Base-by-base conservation (phyloP, 2,113 vertebrate genomes). In the Cyphomyrus plagiostoma region DNA sequence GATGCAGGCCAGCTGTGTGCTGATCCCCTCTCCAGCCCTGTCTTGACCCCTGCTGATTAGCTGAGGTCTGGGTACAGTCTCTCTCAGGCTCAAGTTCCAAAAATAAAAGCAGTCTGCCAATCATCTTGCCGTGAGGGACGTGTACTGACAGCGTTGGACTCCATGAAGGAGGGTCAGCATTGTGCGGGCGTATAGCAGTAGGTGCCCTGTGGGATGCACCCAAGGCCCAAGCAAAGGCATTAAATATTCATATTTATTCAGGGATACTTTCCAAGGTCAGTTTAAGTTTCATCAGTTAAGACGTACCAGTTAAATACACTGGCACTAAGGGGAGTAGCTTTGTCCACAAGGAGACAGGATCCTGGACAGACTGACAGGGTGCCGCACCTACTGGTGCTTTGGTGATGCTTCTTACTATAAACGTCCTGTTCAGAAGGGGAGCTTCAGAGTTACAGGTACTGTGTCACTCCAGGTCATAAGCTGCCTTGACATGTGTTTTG, bases 1-100 rank as follows among this genome's bases (percentile, higher is more conserved):
- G 77, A 88, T 88, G 80, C 26, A 46, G 46, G 39, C 26, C 89
- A 77, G 89, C 89, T 91, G 90, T 88, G 86, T 7, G 9, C 83
- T 35, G 89, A 26, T 48, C 82, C 82, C 2, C 82, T 46, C 82
- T 42, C 30, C 42, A 39, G 1, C 19, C 35, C 19, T 8, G 8
- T n/a, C 42, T 23, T 23, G 19, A 39, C 77, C 77, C 77, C 17
- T 21, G 77, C 77, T 82, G 77, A 39, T 82, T 17, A 45, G 39
- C 42, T 45, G 39, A 42, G 62, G 62, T 11, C 62, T 30, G 10
- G 62, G 62, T 70, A n/a, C 35, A 82, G 15, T 39, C 42, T 45
- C 4, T 42, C 77, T 45, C 17, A 82, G 17, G 6, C 39, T 45
- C 56, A 6, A 82, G 15, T 45, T 39, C 77, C 62, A 70, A 70